phyloP scores from a whole-genome alignment of 2,113 vertebrate species.

The Pipra filicauda region DNA sequence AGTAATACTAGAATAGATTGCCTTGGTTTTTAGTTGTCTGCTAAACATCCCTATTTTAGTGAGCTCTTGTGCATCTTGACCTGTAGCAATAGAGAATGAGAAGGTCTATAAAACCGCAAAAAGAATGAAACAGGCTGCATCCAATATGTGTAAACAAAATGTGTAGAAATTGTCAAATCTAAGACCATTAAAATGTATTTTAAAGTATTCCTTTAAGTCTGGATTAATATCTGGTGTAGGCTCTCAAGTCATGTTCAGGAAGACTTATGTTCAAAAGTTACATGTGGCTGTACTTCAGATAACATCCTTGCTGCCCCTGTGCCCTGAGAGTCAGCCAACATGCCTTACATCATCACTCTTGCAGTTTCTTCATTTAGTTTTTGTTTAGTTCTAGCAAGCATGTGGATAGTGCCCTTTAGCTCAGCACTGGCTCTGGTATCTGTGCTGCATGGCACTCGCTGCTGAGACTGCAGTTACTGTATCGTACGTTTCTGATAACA shows the following conservation, averaged over 20 bases:
- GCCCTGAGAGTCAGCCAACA: not conserved
- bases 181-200: not conserved
- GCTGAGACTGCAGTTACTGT: not conserved
- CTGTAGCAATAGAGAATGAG: not conserved
- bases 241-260: not conserved
- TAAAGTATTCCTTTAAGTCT: not conserved
- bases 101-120: not conserved
- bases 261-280: not conserved
- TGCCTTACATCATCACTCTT: accelerated
- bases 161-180: not conserved
- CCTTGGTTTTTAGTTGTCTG: not conserved
- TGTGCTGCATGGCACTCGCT: not conserved
- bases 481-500: not conserved
- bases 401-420: not conserved
- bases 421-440: accelerated
- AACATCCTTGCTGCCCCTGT: not conserved
- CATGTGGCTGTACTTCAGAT: accelerated
- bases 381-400: not conserved
- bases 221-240: not conserved
- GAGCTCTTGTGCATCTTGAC: not conserved
- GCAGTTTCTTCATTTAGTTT: not conserved
- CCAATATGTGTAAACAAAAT: not conserved
- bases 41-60: not conserved
- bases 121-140: not conserved
- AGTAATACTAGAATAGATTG: not conserved